Base-by-base conservation (phyloP, 2,113 vertebrate species). In the Athene cunicularia region DNA sequence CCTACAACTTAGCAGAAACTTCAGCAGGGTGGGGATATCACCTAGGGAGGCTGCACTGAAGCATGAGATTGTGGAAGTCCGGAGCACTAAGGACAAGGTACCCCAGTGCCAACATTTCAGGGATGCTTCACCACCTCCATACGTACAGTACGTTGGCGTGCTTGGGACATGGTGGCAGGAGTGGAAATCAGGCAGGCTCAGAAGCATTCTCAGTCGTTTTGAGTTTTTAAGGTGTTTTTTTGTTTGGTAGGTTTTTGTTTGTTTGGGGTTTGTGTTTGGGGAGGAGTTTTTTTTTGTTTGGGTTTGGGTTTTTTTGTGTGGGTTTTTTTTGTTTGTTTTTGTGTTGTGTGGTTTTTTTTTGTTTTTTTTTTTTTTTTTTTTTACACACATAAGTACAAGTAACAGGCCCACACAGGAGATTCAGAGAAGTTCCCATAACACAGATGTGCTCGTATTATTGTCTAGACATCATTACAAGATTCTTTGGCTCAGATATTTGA, bases 111-210 rank as follows among this genome's bases (percentile, higher is more conserved):
- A 55, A 16, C 26, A 27, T 11, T 15, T 55, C 37, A 28, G 35
- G 8, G 59, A 33, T 27, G 23, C 3, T 0, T 15, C 5, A 23
- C 4, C 14, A 19, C 24, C 50, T 50, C 62, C 33, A 1, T 5
- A 18, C 4, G 26, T 11, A 3, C 0, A 5, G 28, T 12, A 83
- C 32, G 30, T 47, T 32, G 53, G 24, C 50, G 20, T 64, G 17
- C 28, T 4, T 50, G 63, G 56, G 35, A 11, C 14, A 5, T 0
- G 22, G 41, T 12, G 41, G 17, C 33, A 35, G 41, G 8, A 66
- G 16, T 10, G 12, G 39, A 52, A 23, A 14, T 5, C 47, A 59
- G 37, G 11, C 76, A 39, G 62, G 39, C 62, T 75, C 30, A 47
- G 72, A 14, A 56, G 21, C 30, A 21, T 11, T 32, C 32, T 12